These are phyloP conservation scores for Mus minutoides DNA, from an alignment of 2,797 vertebrate genomes.

Conservation along the genomic window DNA sequence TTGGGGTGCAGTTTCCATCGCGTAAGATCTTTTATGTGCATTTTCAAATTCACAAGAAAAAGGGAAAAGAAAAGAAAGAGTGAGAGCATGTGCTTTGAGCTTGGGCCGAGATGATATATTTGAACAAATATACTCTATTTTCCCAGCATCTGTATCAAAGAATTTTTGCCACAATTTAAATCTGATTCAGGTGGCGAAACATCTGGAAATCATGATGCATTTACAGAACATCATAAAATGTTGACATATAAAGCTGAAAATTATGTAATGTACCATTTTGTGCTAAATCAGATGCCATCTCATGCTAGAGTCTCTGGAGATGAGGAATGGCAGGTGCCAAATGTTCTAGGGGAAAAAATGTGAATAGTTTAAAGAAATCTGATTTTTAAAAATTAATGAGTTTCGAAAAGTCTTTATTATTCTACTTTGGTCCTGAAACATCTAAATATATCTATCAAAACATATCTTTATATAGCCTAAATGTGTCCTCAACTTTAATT, in stretches of 20 bases:
- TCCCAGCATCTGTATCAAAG: constrained; percentile 69
- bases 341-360: background rate
- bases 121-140: constrained; percentile 55
- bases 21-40: background rate
- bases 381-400: constrained; percentile 57
- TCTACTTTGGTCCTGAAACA: constrained; percentile 28
- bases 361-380: constrained; percentile 49
- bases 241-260: constrained; percentile 80
- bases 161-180: constrained; percentile 70
- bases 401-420: constrained; percentile 29
- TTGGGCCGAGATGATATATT: constrained; percentile 53
- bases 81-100: background rate
- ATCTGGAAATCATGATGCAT: constrained; percentile 81
- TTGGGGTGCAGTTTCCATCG: background rate
- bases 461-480: constrained; percentile 51
- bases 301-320: constrained; percentile 36
- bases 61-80: background rate
- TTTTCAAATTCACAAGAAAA: constrained; percentile 5
- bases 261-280: constrained; percentile 77
- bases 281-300: constrained; percentile 72
- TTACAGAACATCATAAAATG: constrained; percentile 77
- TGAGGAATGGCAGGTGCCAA: constrained; percentile 68
- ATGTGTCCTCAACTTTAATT: constrained; percentile 58
- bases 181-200: constrained; percentile 75
- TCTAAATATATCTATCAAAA: constrained; percentile 42